Evolutionary conservation across 2,888 invertebrate species (phyloP), one percentile per base, ranked within the genome.

Genomic region (Operophtera brumata): DNA sequence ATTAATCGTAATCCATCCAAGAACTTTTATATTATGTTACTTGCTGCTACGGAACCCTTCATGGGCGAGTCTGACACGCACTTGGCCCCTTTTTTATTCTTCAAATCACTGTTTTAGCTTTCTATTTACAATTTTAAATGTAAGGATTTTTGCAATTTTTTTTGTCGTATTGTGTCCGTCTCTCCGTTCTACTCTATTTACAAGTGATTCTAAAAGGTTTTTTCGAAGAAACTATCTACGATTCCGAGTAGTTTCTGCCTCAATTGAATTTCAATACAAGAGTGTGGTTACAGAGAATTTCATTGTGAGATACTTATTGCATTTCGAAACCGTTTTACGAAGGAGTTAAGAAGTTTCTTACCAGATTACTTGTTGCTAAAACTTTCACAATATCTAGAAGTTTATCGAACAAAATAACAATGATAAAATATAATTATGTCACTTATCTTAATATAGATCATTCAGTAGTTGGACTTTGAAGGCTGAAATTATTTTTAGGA

Each of bases 221-320:
- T 54, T 54, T 49, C 50, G n/a, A 10, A 1, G 32, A 12, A 42
- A 49, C 54, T 48, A 45, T 45, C 30, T 49, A 11, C 54, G 42
- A 44, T 42, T 46, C 35, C n/a, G 25, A 46, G 46, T 36, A 41
- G 13, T 48, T 45, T 45, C 43, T 32, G 39, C 39, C 39, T 39
- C 49, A 35, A 56, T 51, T 48, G 56, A 47, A 56, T 52, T 39
- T 40, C 47, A 47, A 52, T 47, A 56, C 47, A 37, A 20, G 30
- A 44, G 44, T 14, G 30, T 42, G 37, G 49, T 36, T 25, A 39
- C 43, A 34, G 28, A 14, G 47, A 36, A 48, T 52, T 43, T 41
- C 35, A 52, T 44, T 51, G 47, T 47, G 28, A 54, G 44, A 41
- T 48, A 30, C 7, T 30, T 7, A 54, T 46, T 52, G 54, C 25